Evolutionary conservation across 2,113 vertebrate genomes (phyloP).

Genomic region (Phyllostomus discolor): DNA sequence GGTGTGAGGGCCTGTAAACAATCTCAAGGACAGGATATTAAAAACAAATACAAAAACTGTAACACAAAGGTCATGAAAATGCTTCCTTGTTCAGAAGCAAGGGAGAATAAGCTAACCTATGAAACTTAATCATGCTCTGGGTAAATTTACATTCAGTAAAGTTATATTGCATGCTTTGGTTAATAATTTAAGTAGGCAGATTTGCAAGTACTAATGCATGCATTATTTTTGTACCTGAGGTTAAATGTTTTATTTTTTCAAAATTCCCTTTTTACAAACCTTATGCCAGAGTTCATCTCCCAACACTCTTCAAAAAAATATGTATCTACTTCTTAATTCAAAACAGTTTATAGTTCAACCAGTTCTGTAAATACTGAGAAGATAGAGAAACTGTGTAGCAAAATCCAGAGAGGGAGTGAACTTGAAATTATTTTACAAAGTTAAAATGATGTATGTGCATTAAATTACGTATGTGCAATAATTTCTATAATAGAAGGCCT

Average conservation of each 20-base stretch:
- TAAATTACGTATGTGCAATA: neutral
- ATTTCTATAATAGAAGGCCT: constrained; percentile 22
- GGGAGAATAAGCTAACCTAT: constrained; percentile 52
- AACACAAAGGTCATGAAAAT: constrained; percentile 35
- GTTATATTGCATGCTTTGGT: constrained; percentile 74
- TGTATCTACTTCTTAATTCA: constrained; percentile 56
- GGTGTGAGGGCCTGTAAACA: neutral
- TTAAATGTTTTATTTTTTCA: constrained; percentile 64
- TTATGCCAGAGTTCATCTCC: constrained; percentile 59
- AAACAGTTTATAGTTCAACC: constrained; percentile 65
- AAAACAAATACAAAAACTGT: constrained; percentile 51
- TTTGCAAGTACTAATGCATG: constrained; percentile 76
- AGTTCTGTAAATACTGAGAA: constrained; percentile 60
- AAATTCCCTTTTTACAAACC: constrained; percentile 66
- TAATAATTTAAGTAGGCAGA: constrained; percentile 60
- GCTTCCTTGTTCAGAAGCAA: constrained; percentile 36
- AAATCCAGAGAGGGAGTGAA: neutral
- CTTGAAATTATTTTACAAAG: constrained; percentile 48
- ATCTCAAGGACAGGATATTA: neutral
- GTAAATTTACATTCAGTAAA: constrained; percentile 57
- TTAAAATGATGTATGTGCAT: constrained; percentile 23
- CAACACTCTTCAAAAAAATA: constrained; percentile 53
- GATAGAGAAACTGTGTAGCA: neutral
- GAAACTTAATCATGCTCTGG: constrained; percentile 72
- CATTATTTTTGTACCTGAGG: constrained; percentile 72